These are phyloP conservation scores for Argyresthia albistria DNA, from an alignment of 2,888 invertebrate species.

Conservation along the genomic window DNA sequence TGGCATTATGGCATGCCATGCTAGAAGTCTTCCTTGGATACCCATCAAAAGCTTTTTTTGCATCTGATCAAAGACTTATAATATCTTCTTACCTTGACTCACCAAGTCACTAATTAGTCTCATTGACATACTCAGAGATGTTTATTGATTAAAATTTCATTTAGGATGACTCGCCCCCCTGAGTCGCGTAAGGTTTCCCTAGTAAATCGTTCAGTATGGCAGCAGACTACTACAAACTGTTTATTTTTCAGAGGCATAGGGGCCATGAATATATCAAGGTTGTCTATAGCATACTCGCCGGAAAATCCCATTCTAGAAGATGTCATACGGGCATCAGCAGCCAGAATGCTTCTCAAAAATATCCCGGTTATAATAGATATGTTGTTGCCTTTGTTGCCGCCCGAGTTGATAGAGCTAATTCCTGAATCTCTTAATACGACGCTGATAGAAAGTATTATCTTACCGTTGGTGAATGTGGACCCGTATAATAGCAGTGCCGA, in stretches of 20 bases:
- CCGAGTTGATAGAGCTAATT: neutral
- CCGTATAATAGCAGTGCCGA: conserved; percentile 35
- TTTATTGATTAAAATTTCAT: too few species aligned
- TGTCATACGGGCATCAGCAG: conserved; percentile 36
- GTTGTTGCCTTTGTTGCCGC: neutral
- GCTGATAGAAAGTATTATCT: conserved; percentile 28
- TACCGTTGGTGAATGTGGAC: conserved; percentile 25
- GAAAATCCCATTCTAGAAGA: conserved; percentile 39
- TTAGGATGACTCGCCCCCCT: too few species aligned
- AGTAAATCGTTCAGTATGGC: neutral
- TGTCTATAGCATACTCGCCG: conserved; percentile 64
- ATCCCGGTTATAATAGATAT: conserved; percentile 11
- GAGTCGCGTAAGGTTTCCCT: too few species aligned
- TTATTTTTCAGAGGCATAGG: conserved; percentile 32
- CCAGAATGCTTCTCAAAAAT: conserved; percentile 24
- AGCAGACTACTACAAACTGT: neutral
- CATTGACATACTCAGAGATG: too few species aligned
- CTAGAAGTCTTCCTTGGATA: too few species aligned
- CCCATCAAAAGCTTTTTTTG: too few species aligned
- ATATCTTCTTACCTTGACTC: neutral
- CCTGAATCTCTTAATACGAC: conserved; percentile 6
- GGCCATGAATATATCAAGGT: conserved; percentile 31
- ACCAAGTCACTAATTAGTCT: too few species aligned
- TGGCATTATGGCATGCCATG: too few species aligned
- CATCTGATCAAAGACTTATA: too few species aligned